A percentile compares a stretch with the other conserved stretches of the same genome.
phyloP scores from a whole-genome alignment of 2,797 vertebrate genomes.

The Prunella strophiata region DNA sequence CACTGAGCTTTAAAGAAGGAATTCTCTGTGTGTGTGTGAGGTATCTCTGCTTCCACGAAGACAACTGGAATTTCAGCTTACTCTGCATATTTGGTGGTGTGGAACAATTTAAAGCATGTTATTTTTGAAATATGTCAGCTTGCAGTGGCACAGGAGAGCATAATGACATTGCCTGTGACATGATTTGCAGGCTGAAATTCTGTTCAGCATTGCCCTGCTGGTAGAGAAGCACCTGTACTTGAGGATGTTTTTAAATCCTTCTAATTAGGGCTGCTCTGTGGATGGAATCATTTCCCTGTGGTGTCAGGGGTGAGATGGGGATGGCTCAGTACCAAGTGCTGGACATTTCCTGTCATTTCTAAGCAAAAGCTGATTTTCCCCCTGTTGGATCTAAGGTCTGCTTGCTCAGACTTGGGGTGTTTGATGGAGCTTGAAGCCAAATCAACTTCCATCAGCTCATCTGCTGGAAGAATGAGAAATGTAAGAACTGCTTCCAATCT shows the following conservation, averaged over 20 bases:
- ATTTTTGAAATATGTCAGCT: constrained; percentile 38
- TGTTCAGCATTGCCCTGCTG: not conserved
- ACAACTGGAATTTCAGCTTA: not conserved
- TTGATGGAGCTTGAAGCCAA: not conserved
- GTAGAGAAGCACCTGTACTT: not conserved
- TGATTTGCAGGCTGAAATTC: not conserved
- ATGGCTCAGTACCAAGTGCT: not conserved
- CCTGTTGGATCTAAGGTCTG: accelerated
- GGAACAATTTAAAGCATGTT: not conserved
- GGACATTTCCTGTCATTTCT: not conserved
- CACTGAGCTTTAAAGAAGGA: not conserved
- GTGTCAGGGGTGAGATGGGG: not conserved
- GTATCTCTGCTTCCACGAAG: not conserved
- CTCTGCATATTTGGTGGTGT: not conserved
- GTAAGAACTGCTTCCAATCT: not conserved
- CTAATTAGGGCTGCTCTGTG: not conserved
- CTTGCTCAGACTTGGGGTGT: not conserved
- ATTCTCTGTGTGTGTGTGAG: not conserved
- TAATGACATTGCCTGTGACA: not conserved
- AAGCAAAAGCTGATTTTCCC: not conserved
- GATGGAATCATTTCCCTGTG: not conserved
- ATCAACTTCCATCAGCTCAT: not conserved
- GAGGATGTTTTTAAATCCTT: not conserved
- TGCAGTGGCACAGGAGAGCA: not conserved
- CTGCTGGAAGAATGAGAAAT: not conserved